These are phyloP conservation scores for Wasmannia auropunctata DNA, from an alignment of 1,140 invertebrate species.

Conservation along the genomic window DNA sequence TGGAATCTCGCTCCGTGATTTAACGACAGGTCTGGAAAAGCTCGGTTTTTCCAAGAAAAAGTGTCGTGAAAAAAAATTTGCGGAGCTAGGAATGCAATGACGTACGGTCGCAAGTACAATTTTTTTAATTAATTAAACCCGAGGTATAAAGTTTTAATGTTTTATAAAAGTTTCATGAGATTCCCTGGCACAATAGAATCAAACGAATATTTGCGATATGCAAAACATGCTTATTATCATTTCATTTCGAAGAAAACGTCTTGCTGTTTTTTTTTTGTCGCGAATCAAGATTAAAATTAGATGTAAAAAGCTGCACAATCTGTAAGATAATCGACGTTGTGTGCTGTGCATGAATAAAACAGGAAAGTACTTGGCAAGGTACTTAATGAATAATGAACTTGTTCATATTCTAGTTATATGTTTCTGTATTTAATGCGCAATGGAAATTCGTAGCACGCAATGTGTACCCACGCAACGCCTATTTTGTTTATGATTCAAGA, in stretches of 20 bases:
- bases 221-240: background rate
- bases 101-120: background rate
- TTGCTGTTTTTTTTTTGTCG: slow-evolving; percentile 1
- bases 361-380: background rate
- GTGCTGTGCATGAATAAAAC: background rate
- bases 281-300: slow-evolving; percentile 1
- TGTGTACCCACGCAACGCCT: slow-evolving; percentile 52
- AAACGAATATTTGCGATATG: background rate
- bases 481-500: slow-evolving; percentile 62
- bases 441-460: slow-evolving; percentile 33
- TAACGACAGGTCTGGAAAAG: background rate
- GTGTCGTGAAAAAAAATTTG: background rate
- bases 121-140: background rate
- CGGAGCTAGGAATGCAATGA: background rate
- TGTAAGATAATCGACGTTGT: slow-evolving; percentile 34
- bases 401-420: slow-evolving; percentile 19
- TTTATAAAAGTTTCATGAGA: background rate
- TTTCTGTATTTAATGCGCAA: slow-evolving; percentile 49
- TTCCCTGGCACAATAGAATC: background rate
- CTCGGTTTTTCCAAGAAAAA: background rate
- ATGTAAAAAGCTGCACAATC: background rate
- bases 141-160: background rate
- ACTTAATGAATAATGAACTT: slow-evolving; percentile 7
- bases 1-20: background rate
- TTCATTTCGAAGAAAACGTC: background rate